phyloP scores from a whole-genome alignment of 2,113 vertebrate species.

The Marmota flaviventris region DNA sequence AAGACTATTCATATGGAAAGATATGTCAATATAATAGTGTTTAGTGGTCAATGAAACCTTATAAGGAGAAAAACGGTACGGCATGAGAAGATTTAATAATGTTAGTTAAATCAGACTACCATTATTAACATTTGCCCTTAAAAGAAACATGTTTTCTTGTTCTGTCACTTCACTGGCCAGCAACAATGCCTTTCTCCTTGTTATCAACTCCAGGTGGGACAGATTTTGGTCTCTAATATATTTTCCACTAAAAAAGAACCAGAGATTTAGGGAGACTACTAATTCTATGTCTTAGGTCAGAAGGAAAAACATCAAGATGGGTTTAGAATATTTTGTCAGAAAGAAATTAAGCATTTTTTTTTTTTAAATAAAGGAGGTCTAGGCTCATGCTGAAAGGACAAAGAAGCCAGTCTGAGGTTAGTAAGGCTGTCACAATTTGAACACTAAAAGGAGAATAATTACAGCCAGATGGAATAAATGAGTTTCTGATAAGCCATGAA shows the following conservation, averaged over 20 bases:
- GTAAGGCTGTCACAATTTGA: background rate
- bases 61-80: background rate
- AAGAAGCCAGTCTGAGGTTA: background rate
- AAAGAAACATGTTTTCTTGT: background rate
- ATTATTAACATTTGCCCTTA: background rate
- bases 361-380: background rate
- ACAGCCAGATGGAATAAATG: constrained; percentile 9
- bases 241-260: background rate
- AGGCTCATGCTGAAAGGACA: background rate
- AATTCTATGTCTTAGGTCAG: background rate
- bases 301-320: background rate
- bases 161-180: background rate
- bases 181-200: background rate
- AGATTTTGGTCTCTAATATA: background rate
- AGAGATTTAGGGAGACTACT: background rate
- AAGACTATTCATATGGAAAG: background rate
- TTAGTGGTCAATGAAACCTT: background rate
- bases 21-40: background rate
- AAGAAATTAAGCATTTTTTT: background rate
- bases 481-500: constrained; percentile 17
- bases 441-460: constrained; percentile 35
- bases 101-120: background rate
- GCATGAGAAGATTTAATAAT: background rate
- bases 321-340: constrained; percentile 9
- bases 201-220: background rate